phyloP scores from a whole-genome alignment of 2,888 invertebrate genomes.

The Eumacrocentrus americanus region DNA sequence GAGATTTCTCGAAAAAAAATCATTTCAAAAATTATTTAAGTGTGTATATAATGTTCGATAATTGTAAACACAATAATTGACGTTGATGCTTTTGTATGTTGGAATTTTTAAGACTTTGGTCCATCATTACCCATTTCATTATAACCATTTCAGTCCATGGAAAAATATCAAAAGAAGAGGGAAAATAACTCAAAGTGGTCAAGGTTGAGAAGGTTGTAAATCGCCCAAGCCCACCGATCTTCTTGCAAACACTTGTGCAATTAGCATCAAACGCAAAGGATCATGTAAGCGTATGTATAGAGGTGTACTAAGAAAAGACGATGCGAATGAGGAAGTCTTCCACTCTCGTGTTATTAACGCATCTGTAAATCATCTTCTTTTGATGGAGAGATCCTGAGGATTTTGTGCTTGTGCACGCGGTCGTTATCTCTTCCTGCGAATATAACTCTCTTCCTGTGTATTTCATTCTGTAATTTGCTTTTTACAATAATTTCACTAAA shows the following conservation, averaged over 20 bases:
- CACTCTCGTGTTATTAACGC: constrained; percentile 13
- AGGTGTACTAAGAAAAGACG: constrained; percentile 24
- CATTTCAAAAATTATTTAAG: too few species aligned
- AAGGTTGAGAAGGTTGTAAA: constrained; percentile 12
- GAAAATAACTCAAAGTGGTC: constrained; percentile 4
- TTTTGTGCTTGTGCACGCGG: constrained; percentile 15
- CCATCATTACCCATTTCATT: constrained; percentile 2
- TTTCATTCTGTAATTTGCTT: not conserved
- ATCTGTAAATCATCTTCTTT: constrained; percentile 18
- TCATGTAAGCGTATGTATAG: constrained; percentile 2
- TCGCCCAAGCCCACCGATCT: constrained; percentile 15
- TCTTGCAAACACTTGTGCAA: constrained; percentile 19
- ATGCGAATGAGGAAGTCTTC: constrained; percentile 21
- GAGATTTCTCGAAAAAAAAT: not conserved
- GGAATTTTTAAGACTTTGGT: not conserved
- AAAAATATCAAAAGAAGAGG: not conserved
- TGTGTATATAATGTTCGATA: not conserved
- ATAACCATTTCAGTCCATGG: not conserved
- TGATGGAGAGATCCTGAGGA: constrained; percentile 9
- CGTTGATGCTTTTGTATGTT: not conserved
- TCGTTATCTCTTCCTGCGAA: constrained; percentile 31
- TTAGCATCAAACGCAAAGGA: constrained; percentile 16
- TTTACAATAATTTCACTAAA: too few species aligned
- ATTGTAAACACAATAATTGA: too few species aligned
- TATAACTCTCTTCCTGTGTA: constrained; percentile 26